Base-by-base conservation (phyloP, 2,113 vertebrate species). In the Struthio camelus region DNA sequence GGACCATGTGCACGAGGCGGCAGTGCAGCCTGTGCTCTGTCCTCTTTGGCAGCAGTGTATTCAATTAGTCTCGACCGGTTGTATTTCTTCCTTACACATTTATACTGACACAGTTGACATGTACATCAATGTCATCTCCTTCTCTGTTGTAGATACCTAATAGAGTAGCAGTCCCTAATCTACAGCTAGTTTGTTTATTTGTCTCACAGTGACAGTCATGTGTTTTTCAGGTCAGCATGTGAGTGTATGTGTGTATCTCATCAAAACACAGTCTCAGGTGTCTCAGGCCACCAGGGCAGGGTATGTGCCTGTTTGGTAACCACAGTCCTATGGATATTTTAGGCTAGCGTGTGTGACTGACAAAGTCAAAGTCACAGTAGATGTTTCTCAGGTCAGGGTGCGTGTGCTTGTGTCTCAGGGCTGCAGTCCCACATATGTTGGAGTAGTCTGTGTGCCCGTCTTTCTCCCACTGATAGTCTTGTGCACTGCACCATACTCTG, bases 181-280 rank as follows among this genome's bases (percentile, higher is more conserved):
- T 46, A 46, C 15, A 46, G 44, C 44, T 15, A 46, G 44, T 46
- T 89, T 73, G 54, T 66, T 84, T 38, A 40, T 80, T 48, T 85
- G 67, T 50, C 73, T 93, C 7, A 0, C 54, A 20, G 11, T 2
- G 56, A 88, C 1, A 0, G 46, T 11, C 34, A 64, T 14, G 23
- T 42, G 36, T 77, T 72, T 77, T 81, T 58, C 40, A 22, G 86
- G 54, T 78, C 91, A 42, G 30, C 32, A 59, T 70, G 67, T n/a
- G 62, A 82, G 38, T 3, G 16, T 38, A 28, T 18, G 59, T 7
- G 77, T 19, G 17, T 36, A 61, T 56, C 65, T 71, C 1, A 0
- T 46, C 14, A 9, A 53, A 86, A 76, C 0, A 2, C 0, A 2
- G 73, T 59, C 73, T 72, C 0, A 0, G 51, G 40, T 6, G 3